These are phyloP conservation scores for Tragulus kanchil DNA, from an alignment of 2,113 vertebrate species.

Conservation along the genomic window DNA sequence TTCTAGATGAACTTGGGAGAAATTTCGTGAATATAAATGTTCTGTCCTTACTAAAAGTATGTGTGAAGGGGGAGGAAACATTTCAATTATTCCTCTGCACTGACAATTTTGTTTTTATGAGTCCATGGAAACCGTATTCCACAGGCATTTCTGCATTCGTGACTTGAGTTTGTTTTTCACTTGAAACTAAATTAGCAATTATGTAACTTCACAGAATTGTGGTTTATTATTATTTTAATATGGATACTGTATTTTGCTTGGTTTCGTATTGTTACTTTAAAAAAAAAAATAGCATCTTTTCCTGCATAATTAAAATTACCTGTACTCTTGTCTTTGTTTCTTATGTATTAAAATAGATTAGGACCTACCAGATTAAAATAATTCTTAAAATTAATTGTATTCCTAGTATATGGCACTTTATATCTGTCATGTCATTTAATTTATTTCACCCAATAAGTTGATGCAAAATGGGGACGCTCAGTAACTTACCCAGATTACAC, in stretches of 20 bases:
- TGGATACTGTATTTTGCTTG: neutral
- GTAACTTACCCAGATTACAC: neutral
- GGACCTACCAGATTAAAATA: conserved; percentile 18
- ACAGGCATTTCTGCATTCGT: conserved; percentile 39
- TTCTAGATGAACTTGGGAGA: neutral
- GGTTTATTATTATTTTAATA: conserved; percentile 63
- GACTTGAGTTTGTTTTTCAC: conserved; percentile 3
- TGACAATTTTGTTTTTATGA: neutral
- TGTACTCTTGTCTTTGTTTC: neutral
- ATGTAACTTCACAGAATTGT: conserved; percentile 36
- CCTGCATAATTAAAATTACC: neutral
- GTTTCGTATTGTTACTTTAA: neutral
- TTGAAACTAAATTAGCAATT: conserved; percentile 24
- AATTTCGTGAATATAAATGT: neutral
- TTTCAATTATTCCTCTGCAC: neutral
- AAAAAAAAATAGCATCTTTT: neutral
- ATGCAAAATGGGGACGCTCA: neutral
- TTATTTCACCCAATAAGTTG: neutral
- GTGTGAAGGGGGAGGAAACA: neutral
- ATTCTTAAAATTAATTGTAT: neutral
- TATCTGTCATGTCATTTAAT: neutral
- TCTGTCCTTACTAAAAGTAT: conserved; percentile 30
- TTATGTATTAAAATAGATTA: neutral
- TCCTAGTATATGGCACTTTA: neutral
- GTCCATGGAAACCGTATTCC: neutral